Evolutionary conservation across 1,140 invertebrate genomes (phyloP), one percentile per base, ranked within the genome.

Genomic region (Mercenaria mercenaria): DNA sequence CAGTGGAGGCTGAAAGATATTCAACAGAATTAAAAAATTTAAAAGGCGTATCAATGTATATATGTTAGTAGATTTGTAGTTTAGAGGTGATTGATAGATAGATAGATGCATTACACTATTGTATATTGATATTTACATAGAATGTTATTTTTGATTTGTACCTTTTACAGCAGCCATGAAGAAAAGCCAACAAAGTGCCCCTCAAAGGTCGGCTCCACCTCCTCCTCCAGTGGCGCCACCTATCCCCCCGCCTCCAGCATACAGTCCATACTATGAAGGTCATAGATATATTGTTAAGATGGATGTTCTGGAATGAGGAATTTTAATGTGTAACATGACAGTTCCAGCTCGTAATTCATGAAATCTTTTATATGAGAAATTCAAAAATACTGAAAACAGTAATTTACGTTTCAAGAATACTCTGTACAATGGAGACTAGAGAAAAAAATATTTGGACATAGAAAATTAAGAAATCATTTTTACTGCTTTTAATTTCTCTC

Each of bases 241-340:
- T 67, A 92, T 94, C 32, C 94, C 94, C 83, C 94, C 94, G 77
- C 94, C 94, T 83, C 94, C 94, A 61, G 56, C 52, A 18, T 88
- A 81, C 59, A 67, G 76, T n/a, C 32, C 52, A 34, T 88, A 88
- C 50, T 47, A 81, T 81, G 34, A 87, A 87, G 85, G 85, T 87
- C 69, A 87, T 77, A 72, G 69, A 47, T 26, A 56, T 43, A 47
- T 34, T 64, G 50, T 26, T 47, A 10, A 50, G 11, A 18, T 82
- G 80, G 26, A 43, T 43, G 43, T 79, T 26, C 13, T 50, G 43
- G 74, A 77, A 77, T 77, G 74, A 77, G 1, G 18, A 50, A 52
- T 37, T 72, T 72, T 72, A 72, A 37, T 72, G 1, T 37, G 67
- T 72, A 10, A 72, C 67, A 37, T 26, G 15, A 23, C 26, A 72